Evolutionary conservation across 2,113 vertebrate genomes (phyloP), one percentile per base, ranked within the genome.

Genomic region (Nothocercus julius): DNA sequence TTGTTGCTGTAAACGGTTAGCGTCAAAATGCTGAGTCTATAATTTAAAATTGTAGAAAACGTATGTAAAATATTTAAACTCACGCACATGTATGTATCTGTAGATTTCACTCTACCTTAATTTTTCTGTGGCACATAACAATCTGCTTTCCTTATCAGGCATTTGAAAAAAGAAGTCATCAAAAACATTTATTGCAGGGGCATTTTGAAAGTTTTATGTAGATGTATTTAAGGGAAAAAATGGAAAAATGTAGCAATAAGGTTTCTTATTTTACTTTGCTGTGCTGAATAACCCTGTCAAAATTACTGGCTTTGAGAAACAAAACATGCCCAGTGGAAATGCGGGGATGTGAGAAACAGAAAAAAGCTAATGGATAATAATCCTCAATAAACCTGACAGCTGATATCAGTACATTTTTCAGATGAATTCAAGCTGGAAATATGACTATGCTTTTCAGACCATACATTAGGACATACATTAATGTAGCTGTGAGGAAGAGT

Each of bases 41-140:
- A 72, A 51, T 56, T 85, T 83, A 67, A 72, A 51, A 63, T 83
- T 78, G 27, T 89, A 54, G 53, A 40, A 58, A 91, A 30, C 27
- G 25, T 75, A 69, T 72, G 69, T 70, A 45, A 74, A 74, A 42
- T 54, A n/a, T 82, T 30, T 49, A 77, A 76, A 66, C 30, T 73
- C 27, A 25, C 58, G 47, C 12, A 27, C 4, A 40, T 38, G 13
- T 38, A 54, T 51, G 20, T 11, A 18, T 76, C 30, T 73, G 32
- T 51, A 74, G 32, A 51, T 82, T 87, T 82, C 40, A 30, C 11
- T 63, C 30, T 42, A 32, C 83, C 83, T 75, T 85, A 47, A 69
- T 93, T 86, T 96, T n/a, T 95, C 61, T 75, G 17, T 83, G 51
- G 38, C 34, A 4, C 92, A 78, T 44, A 66, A 72, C n/a, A 81